phyloP scores from a whole-genome alignment of 2,113 vertebrate genomes.

The Chunga burmeisteri region DNA sequence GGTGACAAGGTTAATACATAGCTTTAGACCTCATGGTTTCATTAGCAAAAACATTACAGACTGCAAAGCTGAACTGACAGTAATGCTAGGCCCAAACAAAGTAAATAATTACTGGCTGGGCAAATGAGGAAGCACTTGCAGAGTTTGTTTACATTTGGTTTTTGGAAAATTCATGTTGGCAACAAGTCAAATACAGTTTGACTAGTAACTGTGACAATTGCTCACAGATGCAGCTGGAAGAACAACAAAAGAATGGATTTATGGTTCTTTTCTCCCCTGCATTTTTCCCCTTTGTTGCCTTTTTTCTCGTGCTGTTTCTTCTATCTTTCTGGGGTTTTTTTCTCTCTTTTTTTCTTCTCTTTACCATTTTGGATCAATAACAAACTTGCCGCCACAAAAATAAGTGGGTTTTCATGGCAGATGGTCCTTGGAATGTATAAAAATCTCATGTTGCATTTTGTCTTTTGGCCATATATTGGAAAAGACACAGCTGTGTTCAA shows the following conservation, averaged over 20 bases:
- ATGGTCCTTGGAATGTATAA: conserved; percentile 76
- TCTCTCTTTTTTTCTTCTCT: conserved; percentile 37
- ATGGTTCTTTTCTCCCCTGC: conserved; percentile 68
- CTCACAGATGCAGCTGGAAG: conserved; percentile 85
- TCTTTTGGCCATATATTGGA: conserved; percentile 73
- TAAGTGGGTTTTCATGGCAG: conserved; percentile 74
- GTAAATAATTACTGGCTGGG: conserved; percentile 84
- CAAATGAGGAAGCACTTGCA: conserved; percentile 80
- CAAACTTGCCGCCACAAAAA: conserved; percentile 74
- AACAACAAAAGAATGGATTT: conserved; percentile 81
- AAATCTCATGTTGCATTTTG: conserved; percentile 78
- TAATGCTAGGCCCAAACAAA: conserved; percentile 82
- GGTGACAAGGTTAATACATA: conserved; percentile 82
- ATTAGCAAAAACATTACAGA: conserved; percentile 82
- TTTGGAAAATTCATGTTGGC: conserved; percentile 83
- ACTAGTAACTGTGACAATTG: conserved; percentile 88
- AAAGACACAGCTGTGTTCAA: conserved; percentile 84
- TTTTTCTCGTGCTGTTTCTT: conserved; percentile 37
- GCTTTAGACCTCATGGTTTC: conserved; percentile 82
- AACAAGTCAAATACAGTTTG: conserved; percentile 82
- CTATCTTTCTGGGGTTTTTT: conserved; percentile 5
- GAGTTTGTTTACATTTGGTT: conserved; percentile 84
- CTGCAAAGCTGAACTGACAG: conserved; percentile 82
- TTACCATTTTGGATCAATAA: conserved; percentile 74
- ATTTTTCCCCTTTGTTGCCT: conserved; percentile 76